These are phyloP conservation scores for Hestina assimilis DNA, from an alignment of 1,140 invertebrate genomes.

Conservation along the genomic window DNA sequence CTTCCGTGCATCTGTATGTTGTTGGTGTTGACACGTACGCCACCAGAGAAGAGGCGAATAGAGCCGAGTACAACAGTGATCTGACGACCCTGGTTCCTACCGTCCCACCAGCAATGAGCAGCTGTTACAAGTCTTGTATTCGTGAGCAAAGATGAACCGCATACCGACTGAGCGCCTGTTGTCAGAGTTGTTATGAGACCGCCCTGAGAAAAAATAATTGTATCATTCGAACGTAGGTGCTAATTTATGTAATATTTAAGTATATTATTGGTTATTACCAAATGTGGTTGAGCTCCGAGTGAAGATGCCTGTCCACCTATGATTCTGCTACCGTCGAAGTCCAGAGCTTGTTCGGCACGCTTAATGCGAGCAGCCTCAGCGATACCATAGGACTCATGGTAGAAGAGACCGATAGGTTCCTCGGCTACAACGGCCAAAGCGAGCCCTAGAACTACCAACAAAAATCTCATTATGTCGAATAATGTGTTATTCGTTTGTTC, in stretches of 20 bases:
- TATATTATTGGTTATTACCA: no score
- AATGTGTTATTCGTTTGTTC: no score
- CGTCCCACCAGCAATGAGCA: slow-evolving; percentile 19
- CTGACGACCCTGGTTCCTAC: slow-evolving; percentile 1
- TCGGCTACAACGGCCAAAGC: no score
- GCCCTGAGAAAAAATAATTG: slow-evolving; percentile 7
- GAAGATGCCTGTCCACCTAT: slow-evolving; percentile 5
- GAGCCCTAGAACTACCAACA: no score
- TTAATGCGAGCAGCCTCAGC: slow-evolving; percentile 3
- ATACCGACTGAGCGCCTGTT: slow-evolving; percentile 9
- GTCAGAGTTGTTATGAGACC: slow-evolving; percentile 18
- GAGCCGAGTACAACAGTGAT: slow-evolving; percentile 20
- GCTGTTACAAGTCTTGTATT: slow-evolving; percentile 18
- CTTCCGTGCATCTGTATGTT: slow-evolving; percentile 14
- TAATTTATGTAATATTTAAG: no score
- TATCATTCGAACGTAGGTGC: neutral
- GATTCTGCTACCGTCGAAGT: slow-evolving; percentile 22
- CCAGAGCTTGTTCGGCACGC: neutral
- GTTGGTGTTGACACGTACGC: slow-evolving; percentile 8
- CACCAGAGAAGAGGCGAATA: slow-evolving; percentile 14
- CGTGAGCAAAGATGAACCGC: slow-evolving; percentile 24
- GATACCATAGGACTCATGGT: neutral
- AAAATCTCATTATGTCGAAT: no score
- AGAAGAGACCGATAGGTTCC: no score
- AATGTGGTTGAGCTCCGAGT: neutral